Conservation (phyloP, 1,140 invertebrate species). For the Chironomus tepperi region DNA sequence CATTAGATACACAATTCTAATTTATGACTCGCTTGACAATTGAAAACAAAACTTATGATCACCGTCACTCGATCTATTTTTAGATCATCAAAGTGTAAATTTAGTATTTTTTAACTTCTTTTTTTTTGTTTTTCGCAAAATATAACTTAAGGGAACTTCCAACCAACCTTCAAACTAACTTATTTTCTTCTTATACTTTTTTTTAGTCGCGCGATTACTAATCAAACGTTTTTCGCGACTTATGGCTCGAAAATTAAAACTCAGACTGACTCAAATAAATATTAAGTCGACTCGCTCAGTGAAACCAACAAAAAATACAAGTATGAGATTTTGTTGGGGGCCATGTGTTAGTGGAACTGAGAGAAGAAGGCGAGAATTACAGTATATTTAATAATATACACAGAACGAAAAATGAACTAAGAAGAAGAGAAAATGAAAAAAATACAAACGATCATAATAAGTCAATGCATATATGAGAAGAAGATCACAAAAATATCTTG, state of each 20-base stretch:
- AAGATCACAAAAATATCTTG: slow-evolving; percentile 17
- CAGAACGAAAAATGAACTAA: background rate
- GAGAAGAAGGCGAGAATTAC: slow-evolving; percentile 22
- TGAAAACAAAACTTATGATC: no score
- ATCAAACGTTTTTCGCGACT: background rate
- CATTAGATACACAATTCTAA: no score
- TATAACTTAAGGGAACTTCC: background rate
- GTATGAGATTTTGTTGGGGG: background rate
- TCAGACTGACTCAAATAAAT: slow-evolving; percentile 12
- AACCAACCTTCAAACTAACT: background rate
- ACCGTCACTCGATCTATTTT: no score
- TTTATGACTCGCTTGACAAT: no score
- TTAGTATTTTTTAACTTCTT: no score
- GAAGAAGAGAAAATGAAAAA: background rate
- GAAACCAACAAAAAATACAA: background rate
- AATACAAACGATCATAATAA: background rate
- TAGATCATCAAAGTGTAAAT: no score
- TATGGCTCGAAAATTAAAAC: slow-evolving; percentile 15
- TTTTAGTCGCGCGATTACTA: background rate
- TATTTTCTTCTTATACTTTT: background rate
- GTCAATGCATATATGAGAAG: background rate
- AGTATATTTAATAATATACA: background rate
- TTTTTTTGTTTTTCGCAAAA: background rate
- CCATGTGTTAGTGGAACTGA: background rate
- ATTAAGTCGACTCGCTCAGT: background rate